These are phyloP conservation scores for Drosophila tani DNA, from an alignment of 1,140 invertebrate species.

Conservation along the genomic window DNA sequence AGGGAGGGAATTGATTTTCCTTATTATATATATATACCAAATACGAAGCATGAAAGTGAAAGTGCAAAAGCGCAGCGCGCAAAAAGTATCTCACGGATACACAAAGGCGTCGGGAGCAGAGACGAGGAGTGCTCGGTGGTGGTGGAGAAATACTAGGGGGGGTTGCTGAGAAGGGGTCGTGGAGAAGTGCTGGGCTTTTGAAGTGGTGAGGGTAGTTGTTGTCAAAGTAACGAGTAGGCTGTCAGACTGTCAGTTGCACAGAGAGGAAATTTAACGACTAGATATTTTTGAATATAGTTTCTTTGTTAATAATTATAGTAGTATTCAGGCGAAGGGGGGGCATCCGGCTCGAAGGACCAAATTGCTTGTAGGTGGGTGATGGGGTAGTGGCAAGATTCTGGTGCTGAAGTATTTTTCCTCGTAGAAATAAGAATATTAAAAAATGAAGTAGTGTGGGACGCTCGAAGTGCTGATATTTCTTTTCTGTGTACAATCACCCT, in stretches of 20 bases:
- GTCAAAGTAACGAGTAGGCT: slow-evolving; percentile 82
- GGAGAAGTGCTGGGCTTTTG: slow-evolving; percentile 5
- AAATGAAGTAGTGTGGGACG: no score
- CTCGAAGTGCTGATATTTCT: neutral
- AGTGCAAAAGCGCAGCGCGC: slow-evolving; percentile 76
- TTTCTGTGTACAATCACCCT: neutral
- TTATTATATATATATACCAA: slow-evolving; percentile 34
- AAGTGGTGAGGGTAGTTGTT: slow-evolving; percentile 57
- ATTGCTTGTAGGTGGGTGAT: no score
- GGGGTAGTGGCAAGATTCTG: no score
- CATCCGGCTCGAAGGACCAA: no score
- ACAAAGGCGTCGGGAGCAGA: slow-evolving; percentile 30
- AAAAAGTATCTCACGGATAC: slow-evolving; percentile 74
- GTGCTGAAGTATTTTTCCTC: no score
- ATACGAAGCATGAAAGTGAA: slow-evolving; percentile 40
- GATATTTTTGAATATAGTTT: neutral
- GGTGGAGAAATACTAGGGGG: neutral
- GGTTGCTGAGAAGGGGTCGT: slow-evolving; percentile 4
- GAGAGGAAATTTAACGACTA: neutral
- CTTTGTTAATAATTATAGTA: no score
- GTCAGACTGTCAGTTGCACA: slow-evolving; percentile 72
- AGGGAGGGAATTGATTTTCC: slow-evolving; percentile 70
- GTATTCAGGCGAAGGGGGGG: no score
- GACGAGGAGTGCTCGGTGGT: neutral
- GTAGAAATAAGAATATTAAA: no score